These are phyloP conservation scores for Tauraco hartlaubi DNA, from an alignment of 2,797 vertebrate species.

Conservation along the genomic window DNA sequence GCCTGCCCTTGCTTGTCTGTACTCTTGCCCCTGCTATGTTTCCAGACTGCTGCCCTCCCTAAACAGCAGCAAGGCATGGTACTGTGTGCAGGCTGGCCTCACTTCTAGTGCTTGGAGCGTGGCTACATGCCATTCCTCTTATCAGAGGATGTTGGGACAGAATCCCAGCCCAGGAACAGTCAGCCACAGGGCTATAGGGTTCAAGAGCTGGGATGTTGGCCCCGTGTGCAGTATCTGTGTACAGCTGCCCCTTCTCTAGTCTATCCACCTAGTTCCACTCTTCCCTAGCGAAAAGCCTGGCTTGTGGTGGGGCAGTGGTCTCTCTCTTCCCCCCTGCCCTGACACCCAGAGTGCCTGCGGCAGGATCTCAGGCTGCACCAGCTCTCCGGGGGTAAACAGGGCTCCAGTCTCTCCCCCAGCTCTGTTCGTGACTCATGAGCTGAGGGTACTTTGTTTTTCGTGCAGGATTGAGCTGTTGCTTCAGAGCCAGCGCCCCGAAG, in stretches of 20 bases:
- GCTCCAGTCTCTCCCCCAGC: neutral
- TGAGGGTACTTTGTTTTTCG: neutral
- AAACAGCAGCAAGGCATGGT: neutral
- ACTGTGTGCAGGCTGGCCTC: neutral
- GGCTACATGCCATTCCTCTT: neutral
- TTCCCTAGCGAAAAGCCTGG: neutral
- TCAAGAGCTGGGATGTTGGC: neutral
- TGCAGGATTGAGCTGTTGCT: slow-evolving; percentile 90
- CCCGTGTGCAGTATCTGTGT: neutral
- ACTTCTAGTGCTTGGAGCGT: neutral
- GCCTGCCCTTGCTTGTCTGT: neutral
- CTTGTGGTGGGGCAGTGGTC: neutral
- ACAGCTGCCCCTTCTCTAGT: neutral
- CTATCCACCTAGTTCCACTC: neutral
- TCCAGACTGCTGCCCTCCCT: neutral
- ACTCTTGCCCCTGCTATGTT: neutral
- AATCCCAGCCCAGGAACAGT: neutral
- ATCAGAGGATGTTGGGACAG: neutral
- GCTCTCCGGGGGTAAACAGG: neutral
- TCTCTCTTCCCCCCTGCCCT: neutral
- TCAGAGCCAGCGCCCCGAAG: slow-evolving; percentile 91
- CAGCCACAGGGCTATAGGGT: neutral
- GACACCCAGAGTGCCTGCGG: neutral
- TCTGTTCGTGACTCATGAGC: neutral
- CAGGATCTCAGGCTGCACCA: neutral